Evolutionary conservation across 2,797 vertebrate species (phyloP).

Genomic region (Hyperoplus immaculatus): DNA sequence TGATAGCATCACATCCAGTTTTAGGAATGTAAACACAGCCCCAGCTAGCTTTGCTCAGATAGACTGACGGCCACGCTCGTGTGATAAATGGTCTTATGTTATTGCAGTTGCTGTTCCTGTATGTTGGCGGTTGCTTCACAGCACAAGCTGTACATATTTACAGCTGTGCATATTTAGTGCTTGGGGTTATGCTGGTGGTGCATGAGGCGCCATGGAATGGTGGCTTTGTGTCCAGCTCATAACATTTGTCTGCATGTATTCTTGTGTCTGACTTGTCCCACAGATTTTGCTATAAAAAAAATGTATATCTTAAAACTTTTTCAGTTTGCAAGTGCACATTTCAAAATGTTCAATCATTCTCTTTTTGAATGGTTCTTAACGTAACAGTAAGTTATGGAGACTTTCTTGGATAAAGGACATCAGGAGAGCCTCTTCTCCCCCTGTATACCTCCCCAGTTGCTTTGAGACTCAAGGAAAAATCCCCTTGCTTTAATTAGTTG

Average conservation of each 20-base stretch:
- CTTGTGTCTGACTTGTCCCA: neutral
- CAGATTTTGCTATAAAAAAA: neutral
- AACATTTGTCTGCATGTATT: neutral
- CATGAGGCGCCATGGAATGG: neutral
- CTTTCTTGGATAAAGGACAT: conserved; percentile 27
- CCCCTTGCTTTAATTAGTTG: conserved; percentile 72
- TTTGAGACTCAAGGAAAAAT: conserved; percentile 55
- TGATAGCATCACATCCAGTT: conserved; percentile 68
- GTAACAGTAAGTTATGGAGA: neutral
- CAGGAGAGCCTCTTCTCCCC: neutral
- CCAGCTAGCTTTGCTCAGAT: conserved; percentile 10
- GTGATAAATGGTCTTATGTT: conserved; percentile 30
- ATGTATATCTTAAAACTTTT: neutral
- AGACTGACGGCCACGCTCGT: conserved; percentile 28
- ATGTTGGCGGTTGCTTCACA: conserved; percentile 27
- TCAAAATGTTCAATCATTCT: neutral
- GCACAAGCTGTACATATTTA: neutral
- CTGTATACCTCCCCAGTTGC: conserved; percentile 18
- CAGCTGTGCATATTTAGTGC: neutral
- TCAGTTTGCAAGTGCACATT: conserved; percentile 8
- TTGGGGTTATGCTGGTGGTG: neutral
- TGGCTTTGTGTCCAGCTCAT: neutral
- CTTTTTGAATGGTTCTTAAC: neutral
- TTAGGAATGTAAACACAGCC: conserved; percentile 74
- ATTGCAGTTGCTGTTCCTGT: conserved; percentile 21